Percentiles rank a stretch among this genome's conserved stretches.
phyloP scores from a whole-genome alignment of 2,113 vertebrate genomes.

The Arothron firmamentum region DNA sequence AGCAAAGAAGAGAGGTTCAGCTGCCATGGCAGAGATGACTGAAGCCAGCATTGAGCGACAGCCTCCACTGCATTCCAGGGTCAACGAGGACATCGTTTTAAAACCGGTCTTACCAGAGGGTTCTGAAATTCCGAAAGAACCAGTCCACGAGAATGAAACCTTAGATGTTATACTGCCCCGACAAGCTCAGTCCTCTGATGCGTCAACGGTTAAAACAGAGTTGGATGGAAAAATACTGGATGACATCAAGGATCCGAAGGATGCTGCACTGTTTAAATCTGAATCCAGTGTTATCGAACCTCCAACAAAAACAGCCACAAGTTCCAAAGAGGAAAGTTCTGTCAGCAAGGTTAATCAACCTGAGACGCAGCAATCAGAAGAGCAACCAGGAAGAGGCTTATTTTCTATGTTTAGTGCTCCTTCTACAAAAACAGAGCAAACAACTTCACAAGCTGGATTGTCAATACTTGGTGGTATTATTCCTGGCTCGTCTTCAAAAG shows the following conservation, averaged over 20 bases:
- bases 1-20: conserved; percentile 11
- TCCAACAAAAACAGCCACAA: conserved; percentile 23
- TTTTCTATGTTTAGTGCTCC: conserved; percentile 66
- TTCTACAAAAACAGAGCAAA: conserved; percentile 41
- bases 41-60: neutral
- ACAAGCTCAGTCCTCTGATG: conserved; percentile 3
- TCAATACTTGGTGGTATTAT: conserved; percentile 73
- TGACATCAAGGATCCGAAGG: neutral
- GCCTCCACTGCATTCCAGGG: neutral
- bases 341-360: conserved; percentile 18
- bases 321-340: conserved; percentile 23
- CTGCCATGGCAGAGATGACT: conserved; percentile 5
- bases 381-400: conserved; percentile 56
- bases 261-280: no score
- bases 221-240: conserved; percentile 24
- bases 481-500: conserved; percentile 64
- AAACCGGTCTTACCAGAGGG: neutral
- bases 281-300: conserved; percentile 1
- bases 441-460: conserved; percentile 51
- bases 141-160: conserved; percentile 1
- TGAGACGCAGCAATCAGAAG: conserved; percentile 37
- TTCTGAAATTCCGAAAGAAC: conserved; percentile 5
- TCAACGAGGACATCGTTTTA: conserved; percentile 11
- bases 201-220: conserved; percentile 1
- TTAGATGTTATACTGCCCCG: conserved; percentile 5